Percentiles rank a stretch among this genome's conserved stretches.
Evolutionary conservation across 2,797 vertebrate genomes (phyloP).

Genomic region (Gambusia yucatana): DNA sequence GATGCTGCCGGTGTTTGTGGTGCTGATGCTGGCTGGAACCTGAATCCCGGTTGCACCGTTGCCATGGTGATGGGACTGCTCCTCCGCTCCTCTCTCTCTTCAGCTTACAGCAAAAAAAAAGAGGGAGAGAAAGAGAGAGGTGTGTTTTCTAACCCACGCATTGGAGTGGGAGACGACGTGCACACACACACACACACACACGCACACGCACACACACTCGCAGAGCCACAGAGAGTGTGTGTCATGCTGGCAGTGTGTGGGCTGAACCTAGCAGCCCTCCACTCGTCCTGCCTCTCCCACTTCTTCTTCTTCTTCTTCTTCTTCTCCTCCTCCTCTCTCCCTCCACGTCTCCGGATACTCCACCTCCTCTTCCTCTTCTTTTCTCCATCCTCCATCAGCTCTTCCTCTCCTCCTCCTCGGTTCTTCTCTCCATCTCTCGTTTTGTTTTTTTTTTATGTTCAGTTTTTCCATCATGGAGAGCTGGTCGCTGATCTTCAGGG

Average conservation of each 20-base stretch:
- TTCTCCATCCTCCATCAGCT: slow-evolving; percentile 50
- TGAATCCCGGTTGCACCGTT: slow-evolving; percentile 52
- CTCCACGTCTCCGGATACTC: slow-evolving; percentile 56
- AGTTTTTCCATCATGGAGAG: slow-evolving; percentile 73
- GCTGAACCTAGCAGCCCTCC: slow-evolving; percentile 75
- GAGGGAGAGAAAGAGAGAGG: slow-evolving; percentile 55
- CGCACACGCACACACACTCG: slow-evolving; percentile 34
- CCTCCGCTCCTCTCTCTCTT: slow-evolving; percentile 71
- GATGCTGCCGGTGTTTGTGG: slow-evolving; percentile 5
- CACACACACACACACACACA: slow-evolving; percentile 40
- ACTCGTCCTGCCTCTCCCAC: slow-evolving; percentile 67
- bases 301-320: slow-evolving; percentile 14
- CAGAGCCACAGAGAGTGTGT: slow-evolving; percentile 49
- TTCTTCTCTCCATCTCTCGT: slow-evolving; percentile 50
- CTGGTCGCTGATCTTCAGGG: slow-evolving; percentile 68
- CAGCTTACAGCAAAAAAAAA: slow-evolving; percentile 10
- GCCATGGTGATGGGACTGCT: slow-evolving; percentile 68
- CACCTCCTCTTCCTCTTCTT: slow-evolving; percentile 44
- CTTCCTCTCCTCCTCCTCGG: slow-evolving; percentile 9
- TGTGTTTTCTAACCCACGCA: slow-evolving; percentile 80
- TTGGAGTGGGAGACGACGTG: slow-evolving; percentile 75
- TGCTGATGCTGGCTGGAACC: slow-evolving; percentile 13
- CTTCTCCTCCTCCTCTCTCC: slow-evolving; percentile 1
- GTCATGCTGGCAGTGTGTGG: slow-evolving; percentile 77
- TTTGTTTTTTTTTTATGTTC: slow-evolving; percentile 33